These are phyloP conservation scores for Fundulus diaphanus DNA, from an alignment of 2,797 vertebrate species.

Conservation along the genomic window DNA sequence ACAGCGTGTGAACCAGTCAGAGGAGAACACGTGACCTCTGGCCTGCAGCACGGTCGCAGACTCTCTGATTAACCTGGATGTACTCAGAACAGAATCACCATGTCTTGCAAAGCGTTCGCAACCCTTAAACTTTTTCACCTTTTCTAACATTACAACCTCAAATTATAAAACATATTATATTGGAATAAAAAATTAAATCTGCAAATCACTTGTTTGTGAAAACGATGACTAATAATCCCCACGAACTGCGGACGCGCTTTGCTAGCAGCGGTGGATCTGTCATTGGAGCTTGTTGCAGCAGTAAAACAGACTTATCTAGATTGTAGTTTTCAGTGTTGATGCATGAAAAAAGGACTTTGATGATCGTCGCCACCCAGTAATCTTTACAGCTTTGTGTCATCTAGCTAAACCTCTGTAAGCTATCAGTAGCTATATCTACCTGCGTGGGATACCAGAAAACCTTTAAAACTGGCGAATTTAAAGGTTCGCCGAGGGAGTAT, in stretches of 20 bases:
- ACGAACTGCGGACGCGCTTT: background rate
- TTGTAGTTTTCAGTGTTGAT: background rate
- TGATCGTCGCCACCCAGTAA: background rate
- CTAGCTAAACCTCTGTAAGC: background rate
- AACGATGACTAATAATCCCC: background rate
- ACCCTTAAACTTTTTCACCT: background rate
- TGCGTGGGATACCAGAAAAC: background rate
- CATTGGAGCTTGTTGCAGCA: background rate
- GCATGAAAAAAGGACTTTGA: background rate
- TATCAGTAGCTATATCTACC: background rate
- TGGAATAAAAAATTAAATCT: background rate
- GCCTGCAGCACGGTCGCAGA: conserved; percentile 39
- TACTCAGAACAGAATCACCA: conserved; percentile 42
- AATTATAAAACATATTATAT: background rate
- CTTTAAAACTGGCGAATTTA: background rate
- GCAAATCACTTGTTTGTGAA: background rate
- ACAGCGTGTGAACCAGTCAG: conserved; percentile 37
- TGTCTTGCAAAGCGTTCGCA: background rate
- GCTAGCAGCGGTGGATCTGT: background rate
- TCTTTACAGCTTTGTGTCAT: background rate
- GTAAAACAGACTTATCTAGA: background rate
- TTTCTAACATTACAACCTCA: background rate
- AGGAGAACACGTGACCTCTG: conserved; percentile 51
- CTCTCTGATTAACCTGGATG: conserved; percentile 62
- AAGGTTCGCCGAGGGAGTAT: background rate